Conservation (phyloP, 2,888 invertebrate genomes). For the Mythimna loreyi region DNA sequence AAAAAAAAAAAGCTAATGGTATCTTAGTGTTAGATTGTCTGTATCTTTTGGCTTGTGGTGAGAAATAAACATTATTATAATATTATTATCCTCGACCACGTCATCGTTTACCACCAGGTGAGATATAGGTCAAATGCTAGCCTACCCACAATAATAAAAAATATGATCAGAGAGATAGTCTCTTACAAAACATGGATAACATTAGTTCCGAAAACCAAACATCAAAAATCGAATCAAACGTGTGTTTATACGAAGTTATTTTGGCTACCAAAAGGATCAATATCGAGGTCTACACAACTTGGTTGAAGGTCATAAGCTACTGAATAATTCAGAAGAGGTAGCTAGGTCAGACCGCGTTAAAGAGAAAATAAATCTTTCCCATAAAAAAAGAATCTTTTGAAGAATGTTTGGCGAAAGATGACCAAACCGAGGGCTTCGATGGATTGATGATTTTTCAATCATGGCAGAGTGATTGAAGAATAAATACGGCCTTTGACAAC, state of each 20-base stretch:
- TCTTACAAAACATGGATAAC: no score
- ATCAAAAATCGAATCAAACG: slow-evolving; percentile 6
- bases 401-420: background rate
- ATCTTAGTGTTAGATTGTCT: no score
- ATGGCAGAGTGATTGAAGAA: no score
- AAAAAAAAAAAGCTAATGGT: no score
- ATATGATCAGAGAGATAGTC: no score
- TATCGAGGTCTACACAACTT: slow-evolving; percentile 15
- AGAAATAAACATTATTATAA: no score
- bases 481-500: no score
- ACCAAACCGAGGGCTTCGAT: background rate
- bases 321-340: slow-evolving; percentile 38
- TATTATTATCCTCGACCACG: no score
- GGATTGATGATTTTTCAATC: background rate
- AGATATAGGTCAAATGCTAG: no score
- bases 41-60: no score
- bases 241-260: slow-evolving; percentile 12
- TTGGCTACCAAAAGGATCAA: slow-evolving; percentile 9
- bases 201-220: background rate
- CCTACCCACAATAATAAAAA: no score
- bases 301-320: slow-evolving; percentile 28
- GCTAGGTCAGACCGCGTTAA: slow-evolving; percentile 21
- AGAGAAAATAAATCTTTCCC: slow-evolving; percentile 11
- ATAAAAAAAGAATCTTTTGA: background rate
- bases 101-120: no score